Conservation (phyloP, 1,140 invertebrate genomes). For the Trachelipus rathkii region DNA sequence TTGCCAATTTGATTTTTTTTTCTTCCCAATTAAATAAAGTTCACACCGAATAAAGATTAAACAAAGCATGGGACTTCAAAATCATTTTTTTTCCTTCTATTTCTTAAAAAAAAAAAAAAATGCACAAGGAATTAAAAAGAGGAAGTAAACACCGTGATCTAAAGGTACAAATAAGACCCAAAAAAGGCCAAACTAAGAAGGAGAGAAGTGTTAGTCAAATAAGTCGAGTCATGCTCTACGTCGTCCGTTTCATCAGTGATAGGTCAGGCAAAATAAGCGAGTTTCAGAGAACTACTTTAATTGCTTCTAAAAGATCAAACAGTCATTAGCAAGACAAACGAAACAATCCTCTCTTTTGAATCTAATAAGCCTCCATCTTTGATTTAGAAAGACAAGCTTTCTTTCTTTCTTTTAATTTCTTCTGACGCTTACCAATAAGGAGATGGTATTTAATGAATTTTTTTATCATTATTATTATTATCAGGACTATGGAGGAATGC, state of each 20-base stretch:
- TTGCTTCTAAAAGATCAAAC: background rate
- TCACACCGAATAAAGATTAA: too few relatives aligned
- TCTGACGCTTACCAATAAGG: too few relatives aligned
- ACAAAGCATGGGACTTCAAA: too few relatives aligned
- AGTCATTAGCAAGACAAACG: conserved; percentile 3
- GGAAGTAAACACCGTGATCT: background rate
- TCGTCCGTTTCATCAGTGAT: background rate
- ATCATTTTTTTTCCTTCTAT: too few relatives aligned
- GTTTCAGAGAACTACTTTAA: conserved; percentile 5
- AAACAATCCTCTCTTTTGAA: background rate
- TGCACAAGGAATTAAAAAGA: background rate
- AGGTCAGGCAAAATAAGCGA: background rate
- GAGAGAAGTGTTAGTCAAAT: conserved; percentile 1
- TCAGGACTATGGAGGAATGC: too few relatives aligned
- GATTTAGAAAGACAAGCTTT: background rate
- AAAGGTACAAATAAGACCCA: background rate
- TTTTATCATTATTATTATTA: too few relatives aligned
- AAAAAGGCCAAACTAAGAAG: background rate
- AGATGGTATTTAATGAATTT: too few relatives aligned
- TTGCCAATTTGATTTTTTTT: too few relatives aligned
- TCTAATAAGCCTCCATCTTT: background rate
- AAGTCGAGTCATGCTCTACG: background rate
- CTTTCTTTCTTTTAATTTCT: background rate
- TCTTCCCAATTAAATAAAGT: too few relatives aligned
- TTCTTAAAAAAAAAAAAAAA: too few relatives aligned